Conservation (phyloP, 1,140 invertebrate species). For the Fopius arisanus region DNA sequence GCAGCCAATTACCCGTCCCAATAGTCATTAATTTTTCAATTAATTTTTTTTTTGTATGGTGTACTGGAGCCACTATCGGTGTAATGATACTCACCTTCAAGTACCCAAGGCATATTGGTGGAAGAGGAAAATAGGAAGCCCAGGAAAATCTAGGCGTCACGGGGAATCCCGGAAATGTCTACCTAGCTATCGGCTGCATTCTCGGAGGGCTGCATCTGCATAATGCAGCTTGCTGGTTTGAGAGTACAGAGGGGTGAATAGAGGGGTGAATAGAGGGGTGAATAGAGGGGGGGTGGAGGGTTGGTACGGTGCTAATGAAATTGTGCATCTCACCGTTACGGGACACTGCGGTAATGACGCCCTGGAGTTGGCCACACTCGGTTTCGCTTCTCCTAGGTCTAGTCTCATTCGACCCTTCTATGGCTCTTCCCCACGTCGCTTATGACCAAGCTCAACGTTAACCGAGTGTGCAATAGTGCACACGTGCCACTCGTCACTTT, state of each 20-base stretch:
- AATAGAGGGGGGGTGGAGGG: background rate
- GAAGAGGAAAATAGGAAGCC: background rate
- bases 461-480: conserved; percentile 8
- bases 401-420: background rate
- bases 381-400: background rate
- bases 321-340: conserved; percentile 20
- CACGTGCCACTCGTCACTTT: conserved; percentile 8
- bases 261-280: background rate
- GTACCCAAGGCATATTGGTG: background rate
- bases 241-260: background rate
- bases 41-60: background rate
- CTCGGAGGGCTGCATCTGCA: conserved; percentile 8
- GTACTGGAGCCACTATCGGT: background rate
- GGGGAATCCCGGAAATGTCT: conserved; percentile 10
- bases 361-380: background rate
- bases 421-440: background rate
- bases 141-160: too few species aligned
- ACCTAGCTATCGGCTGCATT: conserved; percentile 5
- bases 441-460: background rate
- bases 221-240: conserved; percentile 15
- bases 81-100: background rate
- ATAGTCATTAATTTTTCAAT: background rate
- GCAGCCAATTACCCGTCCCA: background rate
- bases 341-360: conserved; percentile 10
- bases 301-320: conserved; percentile 21